Percentiles rank a stretch among this genome's conserved stretches.
These are phyloP conservation scores for Lithophane semibrunnea DNA, from an alignment of 2,888 invertebrate species.

Conservation along the genomic window DNA sequence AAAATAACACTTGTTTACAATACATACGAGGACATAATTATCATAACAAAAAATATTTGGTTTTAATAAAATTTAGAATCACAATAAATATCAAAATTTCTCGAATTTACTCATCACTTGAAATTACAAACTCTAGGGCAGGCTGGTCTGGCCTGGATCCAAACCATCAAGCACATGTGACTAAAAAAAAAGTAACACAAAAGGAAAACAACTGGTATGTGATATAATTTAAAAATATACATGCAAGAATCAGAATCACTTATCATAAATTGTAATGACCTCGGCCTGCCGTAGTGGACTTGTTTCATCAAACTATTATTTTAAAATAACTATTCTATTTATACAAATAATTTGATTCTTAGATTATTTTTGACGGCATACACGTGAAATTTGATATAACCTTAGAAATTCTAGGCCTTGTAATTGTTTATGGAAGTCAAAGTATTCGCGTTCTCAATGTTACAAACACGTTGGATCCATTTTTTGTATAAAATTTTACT, in stretches of 20 bases:
- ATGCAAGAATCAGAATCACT: constrained; percentile 24
- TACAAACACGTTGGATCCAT: constrained; percentile 11
- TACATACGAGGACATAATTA: constrained; percentile 41
- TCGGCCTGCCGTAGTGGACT: constrained; percentile 29
- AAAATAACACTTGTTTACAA: constrained; percentile 56
- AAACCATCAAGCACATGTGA: constrained; percentile 11
- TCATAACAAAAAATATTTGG: constrained; percentile 56
- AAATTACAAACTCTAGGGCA: constrained; percentile 7
- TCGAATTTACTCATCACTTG: constrained; percentile 35
- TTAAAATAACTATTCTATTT: constrained; percentile 38
- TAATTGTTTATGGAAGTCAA: constrained; percentile 4
- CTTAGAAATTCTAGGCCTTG: constrained; percentile 38
- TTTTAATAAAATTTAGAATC: constrained; percentile 51
- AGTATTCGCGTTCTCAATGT: constrained; percentile 38
- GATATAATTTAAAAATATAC: constrained; percentile 37
- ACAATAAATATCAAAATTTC: constrained; percentile 21
- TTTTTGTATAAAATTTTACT: constrained; percentile 1
- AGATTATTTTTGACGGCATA: constrained; percentile 20
- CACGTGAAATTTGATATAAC: constrained; percentile 6
- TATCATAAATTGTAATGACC: constrained; percentile 26
- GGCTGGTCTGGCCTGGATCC: neutral
- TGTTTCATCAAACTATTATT: constrained; percentile 35
- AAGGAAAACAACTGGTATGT: constrained; percentile 17
- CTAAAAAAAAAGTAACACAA: constrained; percentile 17
- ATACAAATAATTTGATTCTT: constrained; percentile 40